These are phyloP conservation scores for Eupeodes luniger DNA, from an alignment of 2,888 invertebrate genomes.

Conservation along the genomic window DNA sequence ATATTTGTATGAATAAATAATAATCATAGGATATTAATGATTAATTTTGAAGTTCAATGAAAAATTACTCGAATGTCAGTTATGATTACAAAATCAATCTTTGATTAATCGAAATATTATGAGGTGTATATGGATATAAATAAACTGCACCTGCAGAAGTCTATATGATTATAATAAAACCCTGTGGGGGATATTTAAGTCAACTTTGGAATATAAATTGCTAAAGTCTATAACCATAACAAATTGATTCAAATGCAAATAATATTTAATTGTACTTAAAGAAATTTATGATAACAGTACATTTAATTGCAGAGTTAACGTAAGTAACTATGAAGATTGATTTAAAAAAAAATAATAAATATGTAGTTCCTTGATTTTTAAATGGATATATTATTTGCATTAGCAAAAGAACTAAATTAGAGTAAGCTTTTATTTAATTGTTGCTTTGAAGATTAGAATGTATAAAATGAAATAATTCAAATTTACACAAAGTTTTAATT, in stretches of 20 bases:
- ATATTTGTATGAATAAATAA: background rate
- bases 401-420: too few species aligned
- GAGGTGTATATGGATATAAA: background rate
- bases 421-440: too few species aligned
- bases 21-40: too few species aligned
- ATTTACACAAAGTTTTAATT: too few species aligned
- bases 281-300: background rate
- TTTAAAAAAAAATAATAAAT: too few species aligned
- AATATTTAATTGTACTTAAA: background rate
- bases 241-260: conserved; percentile 22
- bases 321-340: too few species aligned
- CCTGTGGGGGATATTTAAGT: background rate
- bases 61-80: background rate
- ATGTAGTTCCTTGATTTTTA: too few species aligned
- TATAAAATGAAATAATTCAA: too few species aligned
- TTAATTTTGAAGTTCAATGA: too few species aligned
- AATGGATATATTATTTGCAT: too few species aligned
- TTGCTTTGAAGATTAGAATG: too few species aligned
- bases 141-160: conserved; percentile 14
- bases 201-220: background rate
- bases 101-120: background rate
- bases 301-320: background rate
- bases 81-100: background rate
- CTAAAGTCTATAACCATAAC: background rate
- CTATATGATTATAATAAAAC: background rate